Percentiles rank a stretch among this genome's conserved stretches.
phyloP scores from a whole-genome alignment of 2,888 invertebrate species.

The Andrena camellia region DNA sequence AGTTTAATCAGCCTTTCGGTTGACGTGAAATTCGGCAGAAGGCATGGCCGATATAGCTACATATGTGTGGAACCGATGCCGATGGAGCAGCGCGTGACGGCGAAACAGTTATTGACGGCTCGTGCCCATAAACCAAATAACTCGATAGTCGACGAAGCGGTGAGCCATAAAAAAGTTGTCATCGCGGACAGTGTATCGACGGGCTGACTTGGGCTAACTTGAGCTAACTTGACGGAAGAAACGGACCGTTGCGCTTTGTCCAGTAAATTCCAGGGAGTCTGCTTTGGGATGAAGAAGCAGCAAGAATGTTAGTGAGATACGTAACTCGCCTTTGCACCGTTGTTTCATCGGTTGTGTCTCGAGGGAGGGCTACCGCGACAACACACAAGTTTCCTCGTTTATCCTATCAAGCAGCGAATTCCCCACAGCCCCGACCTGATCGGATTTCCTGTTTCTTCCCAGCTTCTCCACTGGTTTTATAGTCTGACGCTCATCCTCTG shows the following conservation, averaged over 20 bases:
- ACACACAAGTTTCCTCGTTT: constrained; percentile 65
- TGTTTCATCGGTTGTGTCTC: constrained; percentile 52
- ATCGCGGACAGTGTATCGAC: constrained; percentile 51
- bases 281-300: neutral
- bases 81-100: constrained; percentile 19
- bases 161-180: constrained; percentile 57
- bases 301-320: neutral
- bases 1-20: constrained; percentile 16
- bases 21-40: constrained; percentile 9
- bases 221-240: constrained; percentile 15
- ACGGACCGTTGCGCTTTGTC: constrained; percentile 6
- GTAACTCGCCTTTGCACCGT: constrained; percentile 7
- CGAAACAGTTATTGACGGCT: constrained; percentile 64
- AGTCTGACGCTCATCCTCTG: constrained; percentile 14
- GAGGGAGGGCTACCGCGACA: constrained; percentile 40
- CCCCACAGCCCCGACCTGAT: constrained; percentile 48
- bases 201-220: neutral
- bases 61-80: neutral
- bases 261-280: neutral
- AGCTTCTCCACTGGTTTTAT: constrained; percentile 22
- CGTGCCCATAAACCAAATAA: constrained; percentile 64
- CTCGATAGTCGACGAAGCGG: constrained; percentile 54
- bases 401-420: constrained; percentile 60
- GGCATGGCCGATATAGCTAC: too few relatives aligned
- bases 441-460: constrained; percentile 38